phyloP scores from a whole-genome alignment of 2,888 invertebrate species.

The Onchidella celtica region DNA sequence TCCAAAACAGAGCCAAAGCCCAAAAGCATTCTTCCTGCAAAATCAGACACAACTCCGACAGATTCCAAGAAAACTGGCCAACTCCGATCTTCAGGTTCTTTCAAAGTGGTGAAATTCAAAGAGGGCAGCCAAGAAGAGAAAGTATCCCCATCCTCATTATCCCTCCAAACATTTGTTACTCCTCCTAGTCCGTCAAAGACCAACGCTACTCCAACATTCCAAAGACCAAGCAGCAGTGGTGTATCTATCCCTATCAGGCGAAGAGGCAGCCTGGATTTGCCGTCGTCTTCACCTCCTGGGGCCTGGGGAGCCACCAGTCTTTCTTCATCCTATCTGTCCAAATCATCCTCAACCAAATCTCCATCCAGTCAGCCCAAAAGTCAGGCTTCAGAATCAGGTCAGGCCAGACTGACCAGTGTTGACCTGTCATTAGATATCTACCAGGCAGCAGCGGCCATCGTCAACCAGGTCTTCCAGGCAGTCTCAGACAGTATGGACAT shows the following conservation, averaged over 20 bases:
- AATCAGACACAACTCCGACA: slow-evolving; percentile 8
- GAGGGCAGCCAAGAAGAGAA: slow-evolving; percentile 12
- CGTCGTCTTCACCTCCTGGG: slow-evolving; percentile 1
- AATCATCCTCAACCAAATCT: background rate
- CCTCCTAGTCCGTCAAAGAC: slow-evolving; percentile 3
- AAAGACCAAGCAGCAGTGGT: slow-evolving; percentile 21
- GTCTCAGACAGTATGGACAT: slow-evolving; percentile 48
- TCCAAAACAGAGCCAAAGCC: slow-evolving; percentile 6
- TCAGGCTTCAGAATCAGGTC: background rate
- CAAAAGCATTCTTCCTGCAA: slow-evolving; percentile 23
- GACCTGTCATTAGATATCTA: slow-evolving; percentile 45
- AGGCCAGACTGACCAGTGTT: background rate
- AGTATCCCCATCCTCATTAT: background rate
- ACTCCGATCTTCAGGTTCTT: slow-evolving; percentile 2
- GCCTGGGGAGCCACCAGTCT: background rate
- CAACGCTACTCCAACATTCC: slow-evolving; percentile 31
- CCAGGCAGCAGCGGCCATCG: slow-evolving; percentile 54
- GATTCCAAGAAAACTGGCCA: background rate
- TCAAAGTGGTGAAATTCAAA: slow-evolving; percentile 40
- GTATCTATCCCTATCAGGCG: slow-evolving; percentile 16
- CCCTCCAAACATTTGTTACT: background rate
- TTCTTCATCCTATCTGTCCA: background rate
- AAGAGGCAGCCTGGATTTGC: slow-evolving; percentile 38
- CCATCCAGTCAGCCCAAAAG: background rate
- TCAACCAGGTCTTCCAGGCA: slow-evolving; percentile 55